Evolutionary conservation across 2,888 invertebrate species (phyloP), one percentile per base, ranked within the genome.

Genomic region (Antitype chi): DNA sequence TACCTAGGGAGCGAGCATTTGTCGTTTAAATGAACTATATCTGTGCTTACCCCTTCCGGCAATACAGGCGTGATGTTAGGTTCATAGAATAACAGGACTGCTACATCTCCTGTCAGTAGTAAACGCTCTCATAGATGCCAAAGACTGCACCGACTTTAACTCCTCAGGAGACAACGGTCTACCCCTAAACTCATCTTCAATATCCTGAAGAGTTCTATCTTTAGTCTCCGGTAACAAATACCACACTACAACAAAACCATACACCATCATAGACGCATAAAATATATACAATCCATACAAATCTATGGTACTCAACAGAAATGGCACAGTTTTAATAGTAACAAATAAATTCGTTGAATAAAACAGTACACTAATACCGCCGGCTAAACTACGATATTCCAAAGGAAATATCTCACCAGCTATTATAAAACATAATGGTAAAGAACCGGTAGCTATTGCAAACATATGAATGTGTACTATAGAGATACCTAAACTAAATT

Each of bases 331-430:
- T 85, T 95, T 95, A 0, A 95, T 90, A 0, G 92, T 92, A n/a
- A 94, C 87, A 62, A 95, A 95, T 3, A 95, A 78, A 82, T 94
- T 93, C 0, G 88, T 80, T 0, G 95, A 94, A 13, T 93, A 89
- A 78, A 93, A 93, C 7, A 95, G 81, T 0, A 94, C 92, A 53
- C 94, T 94, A 28, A 95, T 90, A 0, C 94, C 94, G 0, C 94
- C 93, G 0, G 98, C 98, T 1, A 97, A 90, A 43, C 97, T 97
- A 71, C 97, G 95, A 62, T 97, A 97, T 74, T 96, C 96, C 47
- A 97, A 93, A 5, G 98, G 97, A 85, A 98, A 98, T 8, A 98
- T 93, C 91, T 98, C 98, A 0, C 98, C 98, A 72, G 97, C 97
- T 92, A 98, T 97, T 13, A 98, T 97, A 94, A 98, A 98, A 0